Percentiles rank a stretch among this genome's conserved stretches.
Conservation (phyloP, 2,113 vertebrate genomes). For the Morone chrysops region DNA sequence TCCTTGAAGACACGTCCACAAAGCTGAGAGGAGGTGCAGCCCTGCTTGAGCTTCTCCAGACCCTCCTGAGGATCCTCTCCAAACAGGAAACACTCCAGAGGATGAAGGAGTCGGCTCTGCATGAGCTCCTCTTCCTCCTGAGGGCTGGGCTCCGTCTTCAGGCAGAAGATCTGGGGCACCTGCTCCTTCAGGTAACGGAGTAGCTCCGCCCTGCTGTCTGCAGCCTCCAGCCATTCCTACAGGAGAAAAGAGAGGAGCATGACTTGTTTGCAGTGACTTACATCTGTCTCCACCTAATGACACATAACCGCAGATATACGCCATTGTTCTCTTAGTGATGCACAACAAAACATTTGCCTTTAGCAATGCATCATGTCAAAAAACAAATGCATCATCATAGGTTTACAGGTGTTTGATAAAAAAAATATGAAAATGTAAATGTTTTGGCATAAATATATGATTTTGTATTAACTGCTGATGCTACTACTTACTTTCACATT, state of each 20-base stretch:
- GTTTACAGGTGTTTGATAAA: not conserved
- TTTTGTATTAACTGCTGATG: not conserved
- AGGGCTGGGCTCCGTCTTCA: constrained; percentile 85
- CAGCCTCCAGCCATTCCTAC: constrained; percentile 90
- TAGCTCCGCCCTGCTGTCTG: constrained; percentile 86
- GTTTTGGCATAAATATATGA: not conserved
- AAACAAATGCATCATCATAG: not conserved
- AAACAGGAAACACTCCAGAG: constrained; percentile 93
- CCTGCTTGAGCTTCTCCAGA: constrained; percentile 91
- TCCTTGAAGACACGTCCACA: constrained; percentile 98
- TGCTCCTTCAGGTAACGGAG: constrained; percentile 89
- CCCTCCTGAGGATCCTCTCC: constrained; percentile 91
- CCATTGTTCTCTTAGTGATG: not conserved
- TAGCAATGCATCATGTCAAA: not conserved
- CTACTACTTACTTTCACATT: not conserved
- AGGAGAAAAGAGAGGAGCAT: constrained; percentile 35
- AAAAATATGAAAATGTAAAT: not conserved
- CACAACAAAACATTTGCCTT: not conserved
- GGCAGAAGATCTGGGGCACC: constrained; percentile 91
- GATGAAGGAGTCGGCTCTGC: constrained; percentile 86
- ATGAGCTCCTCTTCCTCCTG: constrained; percentile 90
- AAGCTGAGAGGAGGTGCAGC: constrained; percentile 88
- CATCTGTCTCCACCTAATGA: not conserved
- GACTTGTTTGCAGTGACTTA: constrained; percentile 4
- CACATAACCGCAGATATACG: not conserved